phyloP scores from a whole-genome alignment of 2,113 vertebrate genomes.

The Mustela lutreola region DNA sequence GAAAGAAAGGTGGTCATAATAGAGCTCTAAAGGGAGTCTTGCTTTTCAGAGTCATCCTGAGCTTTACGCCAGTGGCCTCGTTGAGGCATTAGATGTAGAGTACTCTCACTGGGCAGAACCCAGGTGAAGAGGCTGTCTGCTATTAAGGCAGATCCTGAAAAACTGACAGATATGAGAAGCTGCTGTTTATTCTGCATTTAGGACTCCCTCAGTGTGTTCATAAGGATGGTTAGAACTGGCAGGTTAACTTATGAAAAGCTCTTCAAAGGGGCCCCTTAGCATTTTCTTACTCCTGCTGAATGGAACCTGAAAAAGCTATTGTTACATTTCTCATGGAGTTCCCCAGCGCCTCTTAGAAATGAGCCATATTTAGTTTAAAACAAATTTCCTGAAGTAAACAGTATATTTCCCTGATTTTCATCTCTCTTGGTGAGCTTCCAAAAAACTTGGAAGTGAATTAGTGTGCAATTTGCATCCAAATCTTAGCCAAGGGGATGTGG shows the following conservation, averaged over 20 bases:
- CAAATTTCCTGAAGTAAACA: constrained; percentile 89
- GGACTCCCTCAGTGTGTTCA: constrained; percentile 73
- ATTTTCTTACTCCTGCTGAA: constrained; percentile 75
- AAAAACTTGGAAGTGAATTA: constrained; percentile 93
- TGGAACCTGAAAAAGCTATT: constrained; percentile 83
- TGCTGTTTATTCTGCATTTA: constrained; percentile 83
- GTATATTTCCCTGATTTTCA: constrained; percentile 92
- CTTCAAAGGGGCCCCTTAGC: constrained; percentile 83
- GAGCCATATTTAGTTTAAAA: constrained; percentile 88
- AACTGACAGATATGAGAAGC: constrained; percentile 80
- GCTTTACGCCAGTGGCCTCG: not conserved
- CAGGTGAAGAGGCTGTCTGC: not conserved
- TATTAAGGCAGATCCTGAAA: not conserved
- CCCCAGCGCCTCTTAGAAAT: constrained; percentile 86
- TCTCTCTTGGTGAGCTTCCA: constrained; percentile 90
- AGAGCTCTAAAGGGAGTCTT: not conserved
- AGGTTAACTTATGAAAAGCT: constrained; percentile 51
- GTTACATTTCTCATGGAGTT: constrained; percentile 85
- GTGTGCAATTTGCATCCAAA: constrained; percentile 92
- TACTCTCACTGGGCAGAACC: not conserved
- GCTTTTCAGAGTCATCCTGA: not conserved
- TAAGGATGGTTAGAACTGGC: constrained; percentile 82
- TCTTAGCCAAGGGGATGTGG: constrained; percentile 96
- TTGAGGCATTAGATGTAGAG: not conserved
- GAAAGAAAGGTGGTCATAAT: not conserved